Evolutionary conservation across 1,140 invertebrate species (phyloP), one percentile per base, ranked within the genome.

Genomic region (Lethrus apterus): DNA sequence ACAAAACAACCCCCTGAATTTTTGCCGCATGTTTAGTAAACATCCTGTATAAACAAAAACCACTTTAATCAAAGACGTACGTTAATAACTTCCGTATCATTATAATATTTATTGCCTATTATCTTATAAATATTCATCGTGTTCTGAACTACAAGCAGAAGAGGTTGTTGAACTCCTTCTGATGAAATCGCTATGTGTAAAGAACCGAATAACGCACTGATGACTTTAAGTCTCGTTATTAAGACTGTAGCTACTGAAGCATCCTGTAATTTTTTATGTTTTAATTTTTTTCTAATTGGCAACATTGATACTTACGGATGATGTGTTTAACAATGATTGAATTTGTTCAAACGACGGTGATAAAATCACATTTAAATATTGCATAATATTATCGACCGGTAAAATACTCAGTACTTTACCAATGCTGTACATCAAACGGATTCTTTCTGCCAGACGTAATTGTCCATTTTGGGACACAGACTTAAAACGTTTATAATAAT

Each of bases 401-500:
- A 88, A 60, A 0, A 83, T 68, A 44, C 84, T 84, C 40, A 89
- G 65, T 0, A 88, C 71, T 55, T 81, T 80, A 0, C 87, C 86
- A 34, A 89, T 74, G 26, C 81, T 81, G 38, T 75, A 84, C 84
- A 89, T 89, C 2, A 90, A 59, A 20, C 87, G 68, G 10, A 81
- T 71, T 33, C 75, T 71, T 53, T 89, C 86, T 1, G 73, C 68
- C 36, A 76, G 69, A 65, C 76, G 77, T 52, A 83, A 66, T 10
- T 66, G 63, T 1, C 70, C 73, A 21, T 68, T 69, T 30, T 66
- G 60, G 2, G 83, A 57, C 11, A 72, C 70, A 42, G 67, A 59
- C 67, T 80, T 59, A 42, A 67, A 70, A 46, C 4, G n/a, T n/a
- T 2, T 26, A 24, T 13, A 24, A 23, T 14, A 41, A 23, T n/a